Evolutionary conservation across 1,140 invertebrate species (phyloP).

Genomic region (Pygmarrhopalites habei): DNA sequence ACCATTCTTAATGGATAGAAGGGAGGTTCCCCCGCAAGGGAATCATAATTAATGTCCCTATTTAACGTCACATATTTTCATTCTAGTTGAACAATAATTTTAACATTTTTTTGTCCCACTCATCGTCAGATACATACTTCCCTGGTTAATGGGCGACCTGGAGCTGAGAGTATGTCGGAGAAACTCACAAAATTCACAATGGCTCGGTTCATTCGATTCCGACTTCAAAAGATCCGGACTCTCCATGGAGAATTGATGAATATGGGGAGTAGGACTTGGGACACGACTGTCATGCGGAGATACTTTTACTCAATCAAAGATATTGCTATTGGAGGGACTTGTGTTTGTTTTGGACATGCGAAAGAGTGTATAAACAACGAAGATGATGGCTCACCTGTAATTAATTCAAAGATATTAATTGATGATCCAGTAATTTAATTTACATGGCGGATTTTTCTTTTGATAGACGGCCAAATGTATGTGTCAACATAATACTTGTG

Average conservation of each 20-base stretch:
- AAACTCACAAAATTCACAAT: constrained; percentile 69
- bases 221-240: constrained; percentile 61
- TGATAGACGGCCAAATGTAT: constrained; percentile 72
- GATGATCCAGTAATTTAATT: no score
- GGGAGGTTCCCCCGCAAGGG: no score
- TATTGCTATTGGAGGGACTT: constrained; percentile 78
- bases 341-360: constrained; percentile 84
- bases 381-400: constrained; percentile 35
- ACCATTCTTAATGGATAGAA: no score
- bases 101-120: no score
- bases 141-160: constrained; percentile 59
- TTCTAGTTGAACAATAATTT: no score
- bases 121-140: constrained; percentile 85
- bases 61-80: no score
- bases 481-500: constrained; percentile 84
- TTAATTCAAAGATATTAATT: no score
- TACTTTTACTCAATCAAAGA: constrained; percentile 86
- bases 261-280: constrained; percentile 31
- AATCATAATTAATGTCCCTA: no score
- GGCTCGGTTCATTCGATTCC: constrained; percentile 71
- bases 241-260: constrained; percentile 56
- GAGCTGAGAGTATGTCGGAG: constrained; percentile 57
- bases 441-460: no score
- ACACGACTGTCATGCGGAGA: constrained; percentile 50
- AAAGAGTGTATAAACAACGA: constrained; percentile 44